Conservation (phyloP, 2,797 vertebrate species). For the Acridotheres tristis region DNA sequence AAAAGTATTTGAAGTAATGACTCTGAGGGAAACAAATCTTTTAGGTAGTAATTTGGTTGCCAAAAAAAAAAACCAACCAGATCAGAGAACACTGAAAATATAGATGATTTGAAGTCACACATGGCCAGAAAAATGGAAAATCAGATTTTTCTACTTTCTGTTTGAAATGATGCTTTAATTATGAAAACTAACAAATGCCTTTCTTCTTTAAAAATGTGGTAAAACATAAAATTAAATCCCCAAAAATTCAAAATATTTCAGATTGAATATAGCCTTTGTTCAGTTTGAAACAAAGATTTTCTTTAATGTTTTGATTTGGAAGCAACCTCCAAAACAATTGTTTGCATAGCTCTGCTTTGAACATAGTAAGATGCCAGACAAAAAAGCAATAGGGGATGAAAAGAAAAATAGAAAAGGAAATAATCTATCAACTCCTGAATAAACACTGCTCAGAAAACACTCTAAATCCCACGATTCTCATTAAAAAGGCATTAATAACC, state of each 20-base stretch:
- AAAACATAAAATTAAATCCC: background rate
- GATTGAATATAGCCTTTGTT: background rate
- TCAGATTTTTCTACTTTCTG: background rate
- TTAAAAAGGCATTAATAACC: conserved; percentile 58
- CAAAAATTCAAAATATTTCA: background rate
- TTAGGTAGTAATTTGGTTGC: background rate
- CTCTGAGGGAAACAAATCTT: background rate
- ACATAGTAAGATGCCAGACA: background rate
- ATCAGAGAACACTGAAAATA: background rate
- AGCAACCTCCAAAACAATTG: background rate
- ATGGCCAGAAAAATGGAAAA: background rate
- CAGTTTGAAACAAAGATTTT: background rate
- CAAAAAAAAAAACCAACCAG: background rate
- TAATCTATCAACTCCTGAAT: conserved; percentile 16
- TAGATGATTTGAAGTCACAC: background rate
- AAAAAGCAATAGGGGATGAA: background rate
- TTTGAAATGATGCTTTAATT: background rate
- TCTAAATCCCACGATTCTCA: conserved; percentile 39
- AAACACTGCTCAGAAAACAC: conserved; percentile 37
- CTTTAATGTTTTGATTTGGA: conserved; percentile 9
- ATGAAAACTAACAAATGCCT: background rate
- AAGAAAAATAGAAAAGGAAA: conserved; percentile 39
- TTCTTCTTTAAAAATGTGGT: background rate
- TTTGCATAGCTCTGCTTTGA: conserved; percentile 16
- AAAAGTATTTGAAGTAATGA: background rate